phyloP scores from a whole-genome alignment of 1,140 invertebrate species.

The Drosophila albomicans region DNA sequence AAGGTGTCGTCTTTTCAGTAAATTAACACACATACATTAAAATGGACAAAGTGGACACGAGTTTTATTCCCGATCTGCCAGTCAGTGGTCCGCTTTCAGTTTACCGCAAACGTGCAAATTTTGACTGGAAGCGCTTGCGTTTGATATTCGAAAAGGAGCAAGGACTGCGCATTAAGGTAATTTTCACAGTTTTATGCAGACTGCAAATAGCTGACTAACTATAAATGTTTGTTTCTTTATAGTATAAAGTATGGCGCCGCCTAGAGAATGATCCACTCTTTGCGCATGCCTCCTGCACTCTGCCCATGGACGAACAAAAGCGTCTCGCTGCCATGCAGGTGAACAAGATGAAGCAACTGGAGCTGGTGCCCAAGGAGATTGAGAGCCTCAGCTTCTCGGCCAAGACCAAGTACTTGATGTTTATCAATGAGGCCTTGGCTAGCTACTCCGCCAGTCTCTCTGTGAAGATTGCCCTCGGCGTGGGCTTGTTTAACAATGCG shows the following conservation, averaged over 20 bases:
- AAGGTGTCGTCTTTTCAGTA: conserved; percentile 4
- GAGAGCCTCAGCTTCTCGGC: conserved; percentile 87
- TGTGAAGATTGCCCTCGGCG: conserved; percentile 89
- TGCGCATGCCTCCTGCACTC: conserved; percentile 86
- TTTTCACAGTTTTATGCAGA: not conserved
- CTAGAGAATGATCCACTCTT: conserved; percentile 94
- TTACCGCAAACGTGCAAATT: conserved; percentile 90
- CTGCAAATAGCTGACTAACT: not conserved
- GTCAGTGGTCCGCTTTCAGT: conserved; percentile 88
- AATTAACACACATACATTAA: not conserved
- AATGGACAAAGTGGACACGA: conserved; percentile 70
- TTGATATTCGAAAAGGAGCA: conserved; percentile 90
- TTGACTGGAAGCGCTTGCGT: conserved; percentile 92
- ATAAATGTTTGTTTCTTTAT: not conserved
- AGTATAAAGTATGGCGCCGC: conserved; percentile 93
- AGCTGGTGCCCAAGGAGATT: conserved; percentile 87
- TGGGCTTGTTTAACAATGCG: conserved; percentile 89
- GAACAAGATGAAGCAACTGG: conserved; percentile 86
- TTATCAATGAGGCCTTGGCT: conserved; percentile 89
- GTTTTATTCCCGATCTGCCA: conserved; percentile 87
- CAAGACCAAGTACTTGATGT: conserved; percentile 90
- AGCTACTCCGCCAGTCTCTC: conserved; percentile 88
- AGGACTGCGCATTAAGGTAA: conserved; percentile 90
- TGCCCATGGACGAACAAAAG: conserved; percentile 90
- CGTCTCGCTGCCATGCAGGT: conserved; percentile 88